phyloP scores from a whole-genome alignment of 2,888 invertebrate species.

The Pycnomerus fuliginosus region DNA sequence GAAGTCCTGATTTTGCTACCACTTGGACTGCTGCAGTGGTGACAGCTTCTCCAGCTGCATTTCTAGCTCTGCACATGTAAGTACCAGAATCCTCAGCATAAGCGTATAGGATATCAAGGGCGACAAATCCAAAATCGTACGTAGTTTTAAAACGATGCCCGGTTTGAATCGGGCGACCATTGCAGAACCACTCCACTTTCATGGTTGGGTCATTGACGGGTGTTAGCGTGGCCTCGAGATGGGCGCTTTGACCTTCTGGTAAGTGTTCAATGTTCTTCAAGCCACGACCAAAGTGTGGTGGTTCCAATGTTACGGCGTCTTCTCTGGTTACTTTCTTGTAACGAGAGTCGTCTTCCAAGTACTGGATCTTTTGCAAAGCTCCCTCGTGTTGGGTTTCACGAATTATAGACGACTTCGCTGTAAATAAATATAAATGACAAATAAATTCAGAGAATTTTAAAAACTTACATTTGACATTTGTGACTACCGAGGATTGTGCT shows the following conservation, averaged over 20 bases:
- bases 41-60: constrained; percentile 93
- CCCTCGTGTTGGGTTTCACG: constrained; percentile 91
- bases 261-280: constrained; percentile 81
- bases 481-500: constrained; percentile 76
- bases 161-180: constrained; percentile 88
- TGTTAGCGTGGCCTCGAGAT: constrained; percentile 91
- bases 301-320: constrained; percentile 76
- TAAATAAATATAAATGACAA: constrained; percentile 35
- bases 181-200: constrained; percentile 98
- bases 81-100: constrained; percentile 97
- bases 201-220: constrained; percentile 98
- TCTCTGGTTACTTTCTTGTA: constrained; percentile 71
- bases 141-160: constrained; percentile 95
- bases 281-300: constrained; percentile 86
- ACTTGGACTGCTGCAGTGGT: constrained; percentile 89
- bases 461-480: constrained; percentile 77
- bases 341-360: constrained; percentile 83
- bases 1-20: constrained; percentile 79
- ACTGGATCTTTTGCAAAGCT: constrained; percentile 87
- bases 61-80: constrained; percentile 94
- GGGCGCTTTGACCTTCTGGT: constrained; percentile 84
- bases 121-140: constrained; percentile 97
- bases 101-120: constrained; percentile 93
- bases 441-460: background rate
- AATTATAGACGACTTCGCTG: constrained; percentile 80